phyloP scores from a whole-genome alignment of 2,113 vertebrate genomes.

The Chaenogobius annularis region DNA sequence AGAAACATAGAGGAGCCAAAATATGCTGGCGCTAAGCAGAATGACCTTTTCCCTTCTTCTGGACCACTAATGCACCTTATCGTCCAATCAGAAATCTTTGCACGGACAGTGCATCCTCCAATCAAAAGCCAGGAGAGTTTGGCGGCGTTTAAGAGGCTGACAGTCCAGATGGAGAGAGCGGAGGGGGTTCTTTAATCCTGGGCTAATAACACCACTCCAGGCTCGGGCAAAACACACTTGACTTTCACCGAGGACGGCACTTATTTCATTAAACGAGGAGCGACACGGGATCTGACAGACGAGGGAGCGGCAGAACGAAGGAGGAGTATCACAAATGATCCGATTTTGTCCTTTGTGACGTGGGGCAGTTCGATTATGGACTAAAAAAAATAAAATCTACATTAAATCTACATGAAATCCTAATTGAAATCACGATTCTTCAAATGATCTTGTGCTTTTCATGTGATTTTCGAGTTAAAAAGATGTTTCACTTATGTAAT shows the following conservation, averaged over 20 bases:
- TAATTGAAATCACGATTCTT: too few relatives aligned
- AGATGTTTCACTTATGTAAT: too few relatives aligned
- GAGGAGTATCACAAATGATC: not conserved
- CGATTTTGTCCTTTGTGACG: too few relatives aligned
- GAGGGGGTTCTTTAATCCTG: slow-evolving; percentile 29
- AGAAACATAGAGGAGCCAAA: too few relatives aligned
- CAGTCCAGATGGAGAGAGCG: slow-evolving; percentile 40
- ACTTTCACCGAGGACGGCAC: not conserved
- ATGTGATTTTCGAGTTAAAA: too few relatives aligned
- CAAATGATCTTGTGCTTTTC: too few relatives aligned
- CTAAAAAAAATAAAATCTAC: too few relatives aligned
- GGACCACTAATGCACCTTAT: not conserved
- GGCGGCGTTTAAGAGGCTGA: slow-evolving; percentile 12
- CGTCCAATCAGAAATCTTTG: not conserved
- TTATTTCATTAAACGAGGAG: not conserved
- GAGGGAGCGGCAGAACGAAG: not conserved
- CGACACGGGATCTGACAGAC: not conserved
- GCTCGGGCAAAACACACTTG: not conserved
- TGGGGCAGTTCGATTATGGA: too few relatives aligned
- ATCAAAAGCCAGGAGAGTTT: not conserved
- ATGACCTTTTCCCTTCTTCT: not conserved
- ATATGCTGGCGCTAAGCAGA: not conserved
- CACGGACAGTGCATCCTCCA: not conserved
- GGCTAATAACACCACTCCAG: slow-evolving; percentile 21
- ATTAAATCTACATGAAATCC: too few relatives aligned